Evolutionary conservation across 2,113 vertebrate species (phyloP).

Genomic region (Platycercus adscitus): DNA sequence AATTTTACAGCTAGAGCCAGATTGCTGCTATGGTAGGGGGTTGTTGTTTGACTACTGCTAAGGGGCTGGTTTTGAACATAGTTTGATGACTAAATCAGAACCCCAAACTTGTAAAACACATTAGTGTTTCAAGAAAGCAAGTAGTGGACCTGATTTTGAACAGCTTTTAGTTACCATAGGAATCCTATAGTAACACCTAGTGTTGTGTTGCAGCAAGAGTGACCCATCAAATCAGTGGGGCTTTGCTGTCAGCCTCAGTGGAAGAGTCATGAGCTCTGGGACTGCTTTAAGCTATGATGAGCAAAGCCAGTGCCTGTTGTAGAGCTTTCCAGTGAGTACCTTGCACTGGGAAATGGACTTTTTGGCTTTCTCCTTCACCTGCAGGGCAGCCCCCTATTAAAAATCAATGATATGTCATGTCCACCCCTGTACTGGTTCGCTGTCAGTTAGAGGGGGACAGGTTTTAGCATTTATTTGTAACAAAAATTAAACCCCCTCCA

Average conservation of each 20-base stretch:
- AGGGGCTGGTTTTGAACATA: not conserved
- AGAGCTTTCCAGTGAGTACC: not conserved
- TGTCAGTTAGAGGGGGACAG: not conserved
- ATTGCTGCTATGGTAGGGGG: conserved; percentile 31
- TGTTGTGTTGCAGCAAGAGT: not conserved
- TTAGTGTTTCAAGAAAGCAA: not conserved
- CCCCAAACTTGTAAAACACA: not conserved
- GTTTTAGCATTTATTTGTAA: not conserved
- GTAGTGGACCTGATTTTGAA: not conserved
- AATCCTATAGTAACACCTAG: not conserved
- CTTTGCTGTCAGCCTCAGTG: not conserved
- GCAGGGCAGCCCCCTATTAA: not conserved
- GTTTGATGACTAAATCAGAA: not conserved
- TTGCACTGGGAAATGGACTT: not conserved
- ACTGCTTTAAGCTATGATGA: not conserved
- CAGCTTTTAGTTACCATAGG: not conserved
- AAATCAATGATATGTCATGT: not conserved
- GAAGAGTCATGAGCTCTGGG: not conserved
- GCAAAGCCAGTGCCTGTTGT: not conserved
- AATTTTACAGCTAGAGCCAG: conserved; percentile 23
- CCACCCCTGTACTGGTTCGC: not conserved
- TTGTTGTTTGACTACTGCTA: not conserved
- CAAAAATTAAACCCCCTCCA: not conserved
- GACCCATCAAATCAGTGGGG: not conserved
- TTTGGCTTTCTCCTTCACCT: not conserved